Conservation (phyloP, 2,888 invertebrate species). For the Chloromyia formosa region DNA sequence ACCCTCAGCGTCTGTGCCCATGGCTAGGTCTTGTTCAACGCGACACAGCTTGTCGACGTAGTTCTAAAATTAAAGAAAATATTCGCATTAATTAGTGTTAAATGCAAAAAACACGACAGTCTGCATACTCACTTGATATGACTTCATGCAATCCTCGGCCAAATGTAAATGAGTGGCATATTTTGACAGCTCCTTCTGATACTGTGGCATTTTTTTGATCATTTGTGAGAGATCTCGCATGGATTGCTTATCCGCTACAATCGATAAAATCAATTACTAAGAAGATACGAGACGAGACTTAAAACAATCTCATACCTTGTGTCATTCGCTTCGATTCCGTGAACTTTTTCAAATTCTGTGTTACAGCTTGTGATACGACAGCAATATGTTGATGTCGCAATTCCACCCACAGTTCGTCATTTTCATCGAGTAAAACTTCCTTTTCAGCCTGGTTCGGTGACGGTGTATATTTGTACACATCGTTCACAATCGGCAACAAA, state of each 20-base stretch:
- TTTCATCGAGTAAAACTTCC: conserved; percentile 96
- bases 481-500: conserved; percentile 96
- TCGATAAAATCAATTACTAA: not conserved
- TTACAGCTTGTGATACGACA: conserved; percentile 96
- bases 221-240: conserved; percentile 98
- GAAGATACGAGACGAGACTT: too few species aligned
- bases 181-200: conserved; percentile 98
- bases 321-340: conserved; percentile 92
- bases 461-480: conserved; percentile 98
- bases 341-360: conserved; percentile 97
- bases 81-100: not conserved
- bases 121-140: conserved; percentile 71
- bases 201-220: conserved; percentile 99
- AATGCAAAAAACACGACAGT: not conserved
- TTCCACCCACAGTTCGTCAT: conserved; percentile 98
- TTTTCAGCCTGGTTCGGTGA: conserved; percentile 86
- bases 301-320: conserved; percentile 60
- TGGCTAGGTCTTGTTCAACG: conserved; percentile 98
- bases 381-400: conserved; percentile 99
- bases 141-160: conserved; percentile 99
- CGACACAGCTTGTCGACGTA: conserved; percentile 95
- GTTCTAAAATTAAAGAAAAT: conserved; percentile 66
- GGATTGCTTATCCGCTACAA: conserved; percentile 81
- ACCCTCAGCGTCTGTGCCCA: conserved; percentile 99
- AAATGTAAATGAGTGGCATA: conserved; percentile 98